phyloP scores from a whole-genome alignment of 1,140 invertebrate genomes.

The Trachymyrmex cornetzi region DNA sequence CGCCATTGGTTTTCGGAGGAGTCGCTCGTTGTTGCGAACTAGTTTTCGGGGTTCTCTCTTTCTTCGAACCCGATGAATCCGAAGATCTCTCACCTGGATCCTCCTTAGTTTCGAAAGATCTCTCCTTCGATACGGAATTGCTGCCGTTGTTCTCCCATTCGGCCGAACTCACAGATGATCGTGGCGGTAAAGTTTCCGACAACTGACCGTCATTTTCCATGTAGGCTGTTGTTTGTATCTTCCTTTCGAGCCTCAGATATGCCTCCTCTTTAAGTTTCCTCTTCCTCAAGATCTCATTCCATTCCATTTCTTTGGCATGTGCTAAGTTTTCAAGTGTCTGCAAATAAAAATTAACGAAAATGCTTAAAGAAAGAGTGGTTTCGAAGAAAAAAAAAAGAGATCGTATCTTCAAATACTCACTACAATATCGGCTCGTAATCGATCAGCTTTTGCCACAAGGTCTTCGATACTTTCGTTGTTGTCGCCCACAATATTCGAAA shows the following conservation, averaged over 20 bases:
- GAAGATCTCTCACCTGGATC: slow-evolving; percentile 63
- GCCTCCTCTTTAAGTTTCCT: slow-evolving; percentile 94
- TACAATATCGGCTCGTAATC: slow-evolving; percentile 82
- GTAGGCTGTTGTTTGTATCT: slow-evolving; percentile 88
- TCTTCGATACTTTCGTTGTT: slow-evolving; percentile 81
- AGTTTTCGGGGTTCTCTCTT: slow-evolving; percentile 72
- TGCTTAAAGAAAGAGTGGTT: background rate
- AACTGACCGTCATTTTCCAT: slow-evolving; percentile 79
- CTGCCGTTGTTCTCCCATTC: slow-evolving; percentile 78
- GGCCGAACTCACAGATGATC: slow-evolving; percentile 65
- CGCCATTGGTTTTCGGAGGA: slow-evolving; percentile 70
- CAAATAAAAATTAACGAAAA: background rate
- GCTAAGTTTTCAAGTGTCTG: slow-evolving; percentile 90
- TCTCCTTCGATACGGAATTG: slow-evolving; percentile 64
- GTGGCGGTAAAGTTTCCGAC: slow-evolving; percentile 75
- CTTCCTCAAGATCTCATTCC: slow-evolving; percentile 93
- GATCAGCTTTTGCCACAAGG: slow-evolving; percentile 80
- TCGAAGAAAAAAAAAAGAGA: background rate
- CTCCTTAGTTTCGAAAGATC: slow-evolving; percentile 62
- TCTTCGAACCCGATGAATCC: slow-evolving; percentile 65
- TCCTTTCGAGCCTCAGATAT: slow-evolving; percentile 89
- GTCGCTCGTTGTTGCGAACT: slow-evolving; percentile 59
- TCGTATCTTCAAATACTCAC: slow-evolving; percentile 58
- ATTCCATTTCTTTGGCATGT: slow-evolving; percentile 93
- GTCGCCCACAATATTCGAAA: slow-evolving; percentile 80